Conservation (phyloP, 37 sponge, comb jelly and placozoan species). For the Geodia barretti region DNA sequence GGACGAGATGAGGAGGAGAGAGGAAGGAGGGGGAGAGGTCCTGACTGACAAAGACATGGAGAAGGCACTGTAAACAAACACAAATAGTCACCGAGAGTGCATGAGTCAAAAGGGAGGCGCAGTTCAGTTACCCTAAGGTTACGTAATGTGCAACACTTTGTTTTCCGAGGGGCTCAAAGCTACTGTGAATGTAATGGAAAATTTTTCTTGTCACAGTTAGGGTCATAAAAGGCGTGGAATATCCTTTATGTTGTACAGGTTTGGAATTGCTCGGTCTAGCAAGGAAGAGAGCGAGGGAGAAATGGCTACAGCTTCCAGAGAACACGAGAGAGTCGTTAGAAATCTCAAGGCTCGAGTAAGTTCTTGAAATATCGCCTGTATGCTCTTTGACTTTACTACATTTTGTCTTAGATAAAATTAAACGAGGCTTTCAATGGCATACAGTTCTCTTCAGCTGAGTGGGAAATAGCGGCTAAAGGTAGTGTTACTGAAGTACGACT, state of each 20-base stretch:
- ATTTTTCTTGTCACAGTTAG: too few species aligned
- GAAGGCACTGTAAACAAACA: slow-evolving; percentile 23
- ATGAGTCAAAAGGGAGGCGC: too few species aligned
- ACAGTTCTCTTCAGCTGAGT: slow-evolving; percentile 7
- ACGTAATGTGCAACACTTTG: too few species aligned
- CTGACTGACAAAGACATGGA: slow-evolving; percentile 11
- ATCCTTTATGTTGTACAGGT: too few species aligned
- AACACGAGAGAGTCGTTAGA: not conserved
- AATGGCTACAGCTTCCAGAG: not conserved
- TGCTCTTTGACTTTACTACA: too few species aligned
- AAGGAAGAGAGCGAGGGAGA: not conserved
- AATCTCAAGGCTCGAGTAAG: not conserved
- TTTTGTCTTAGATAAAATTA: slow-evolving; percentile 29
- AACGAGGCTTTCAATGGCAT: slow-evolving; percentile 41
- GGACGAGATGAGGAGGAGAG: slow-evolving; percentile 17
- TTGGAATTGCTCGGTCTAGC: not conserved
- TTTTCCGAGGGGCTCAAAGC: too few species aligned
- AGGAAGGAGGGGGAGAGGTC: not conserved
- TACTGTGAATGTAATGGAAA: too few species aligned
- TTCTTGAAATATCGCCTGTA: too few species aligned
- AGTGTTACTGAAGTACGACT: too few species aligned
- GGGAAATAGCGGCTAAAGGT: slow-evolving; percentile 36
- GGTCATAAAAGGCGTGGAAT: too few species aligned
- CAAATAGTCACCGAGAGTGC: too few species aligned
- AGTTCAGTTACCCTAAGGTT: too few species aligned